Conservation (phyloP, 2,797 vertebrate genomes). For the Parauchenoglanis punctatus region DNA sequence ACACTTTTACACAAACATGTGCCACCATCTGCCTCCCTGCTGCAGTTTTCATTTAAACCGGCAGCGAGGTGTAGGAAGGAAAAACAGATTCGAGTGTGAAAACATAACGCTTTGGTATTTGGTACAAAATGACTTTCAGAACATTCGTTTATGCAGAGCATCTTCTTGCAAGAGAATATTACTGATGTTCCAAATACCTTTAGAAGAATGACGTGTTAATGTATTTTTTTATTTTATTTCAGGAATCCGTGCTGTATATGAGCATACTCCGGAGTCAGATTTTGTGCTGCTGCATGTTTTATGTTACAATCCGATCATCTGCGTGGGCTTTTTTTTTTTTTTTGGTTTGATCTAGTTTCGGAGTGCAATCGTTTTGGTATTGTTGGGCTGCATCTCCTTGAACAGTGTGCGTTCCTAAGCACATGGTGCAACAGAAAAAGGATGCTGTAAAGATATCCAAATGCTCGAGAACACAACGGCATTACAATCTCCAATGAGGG, state of each 20-base stretch:
- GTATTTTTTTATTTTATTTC: not conserved
- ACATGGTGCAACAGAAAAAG: not conserved
- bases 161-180: not conserved
- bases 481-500: not conserved
- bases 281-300: not conserved
- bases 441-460: not conserved
- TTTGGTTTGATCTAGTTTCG: not conserved
- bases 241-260: not conserved
- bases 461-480: not conserved
- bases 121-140: constrained; percentile 8
- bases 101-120: constrained; percentile 16
- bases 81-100: constrained; percentile 7
- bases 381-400: not conserved
- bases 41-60: constrained; percentile 79
- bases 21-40: constrained; percentile 47
- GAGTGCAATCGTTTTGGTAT: constrained; percentile 2
- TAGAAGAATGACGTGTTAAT: not conserved
- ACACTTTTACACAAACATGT: constrained; percentile 26
- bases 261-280: not conserved
- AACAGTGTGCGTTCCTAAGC: not conserved
- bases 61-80: constrained; percentile 37
- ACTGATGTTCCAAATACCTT: not conserved
- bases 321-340: not conserved
- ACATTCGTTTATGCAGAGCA: not conserved
- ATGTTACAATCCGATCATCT: constrained; percentile 5